Evolutionary conservation across 2,888 invertebrate species (phyloP), one percentile per base, ranked within the genome.

Genomic region (Lissonota sp.): DNA sequence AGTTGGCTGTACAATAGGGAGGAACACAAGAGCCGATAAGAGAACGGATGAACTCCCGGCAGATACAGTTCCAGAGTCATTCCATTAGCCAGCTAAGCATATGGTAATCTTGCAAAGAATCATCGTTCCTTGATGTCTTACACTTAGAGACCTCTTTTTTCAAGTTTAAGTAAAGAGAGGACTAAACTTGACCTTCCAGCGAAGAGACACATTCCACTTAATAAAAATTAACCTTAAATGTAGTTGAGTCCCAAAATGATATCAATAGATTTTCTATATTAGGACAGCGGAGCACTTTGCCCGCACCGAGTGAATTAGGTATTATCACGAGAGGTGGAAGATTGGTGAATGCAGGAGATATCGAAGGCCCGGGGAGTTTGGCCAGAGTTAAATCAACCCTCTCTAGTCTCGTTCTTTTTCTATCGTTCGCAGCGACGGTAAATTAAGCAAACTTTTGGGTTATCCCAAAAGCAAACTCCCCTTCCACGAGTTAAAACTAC

Each of bases 361-460:
- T 63, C 63, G 16, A 37, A 63, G 12, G 26, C 57, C 7, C 1
- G n/a, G 58, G 51, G 60, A 74, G 69, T 74, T 74, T 55, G 42
- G 77, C 67, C 73, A 66, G 64, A 70, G 73, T 69, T 70, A 73
- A 77, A 77, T 78, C 77, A 78, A 78, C 58, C 79, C 58, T 26
- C 77, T 12, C 37, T 53, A 42, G 42, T 16, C 58, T 55, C 40
- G 58, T 66, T 58, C 62, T 70, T 66, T 26, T 37, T 60, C 58
- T 64, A 14, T 74, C 70, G 26, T 2, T 71, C 70, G 26, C 44
- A 51, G 44, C 46, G 51, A 74, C 73, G 77, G 77, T 81, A 81
- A 81, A 81, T 81, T 81, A 74, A 78, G 77, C 80, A 77, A 81
- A 81, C 80, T 81, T 81, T 78, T 73, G 73, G 77, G 73, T 77